Base-by-base conservation (phyloP, 2,888 invertebrate genomes). In the Ctenicera cuprea region DNA sequence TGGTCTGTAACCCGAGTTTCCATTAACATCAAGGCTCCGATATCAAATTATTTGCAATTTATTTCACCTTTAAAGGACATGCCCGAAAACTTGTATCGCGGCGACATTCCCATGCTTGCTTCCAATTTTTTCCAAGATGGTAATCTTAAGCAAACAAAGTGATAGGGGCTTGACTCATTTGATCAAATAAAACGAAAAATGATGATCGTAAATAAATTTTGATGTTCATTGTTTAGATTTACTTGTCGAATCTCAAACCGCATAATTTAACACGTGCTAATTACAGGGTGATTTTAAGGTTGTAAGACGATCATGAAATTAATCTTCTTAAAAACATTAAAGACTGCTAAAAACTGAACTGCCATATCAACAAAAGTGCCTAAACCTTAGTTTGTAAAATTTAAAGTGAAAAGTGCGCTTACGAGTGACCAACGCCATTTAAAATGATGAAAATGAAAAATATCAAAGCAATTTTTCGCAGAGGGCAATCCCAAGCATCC, bases 401-500 rank as follows among this genome's bases (percentile, higher is more conserved):
- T 57, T 14, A 33, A 59, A 37, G 59, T 57, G 54, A 26, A 57
- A 59, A 59, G 16, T 30, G 37, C 11, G 11, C n/a, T 30, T 37
- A 37, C 30, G 33, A 38, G 18, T 30, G 54, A 26, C 3, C 2
- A 54, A n/a, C 18, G n/a, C 5, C 1, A 2, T 48, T 8, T 3
- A 48, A 48, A 48, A 77, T 80, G 84, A 84, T 85, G 88, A 93
- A 91, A 89, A 95, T 95, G 95, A 95, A 95, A 92, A 95, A 95
- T 91, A 92, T 95, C 89, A 95, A 95, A 92, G 95, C 95, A 85
- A 92, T 95, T 87, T 95, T 95, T 90, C 95, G 95, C 90, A 95
- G 95, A 93, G 94, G 94, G 85, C 94, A 93, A 86, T 41, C 73
- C 8, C 76, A 76, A 45, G 71, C 73, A n/a, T 90, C 90, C 3